A percentile compares a stretch with the other conserved stretches of the same genome.
Evolutionary conservation across 2,888 invertebrate genomes (phyloP).

Genomic region (Hymenopus coronatus): DNA sequence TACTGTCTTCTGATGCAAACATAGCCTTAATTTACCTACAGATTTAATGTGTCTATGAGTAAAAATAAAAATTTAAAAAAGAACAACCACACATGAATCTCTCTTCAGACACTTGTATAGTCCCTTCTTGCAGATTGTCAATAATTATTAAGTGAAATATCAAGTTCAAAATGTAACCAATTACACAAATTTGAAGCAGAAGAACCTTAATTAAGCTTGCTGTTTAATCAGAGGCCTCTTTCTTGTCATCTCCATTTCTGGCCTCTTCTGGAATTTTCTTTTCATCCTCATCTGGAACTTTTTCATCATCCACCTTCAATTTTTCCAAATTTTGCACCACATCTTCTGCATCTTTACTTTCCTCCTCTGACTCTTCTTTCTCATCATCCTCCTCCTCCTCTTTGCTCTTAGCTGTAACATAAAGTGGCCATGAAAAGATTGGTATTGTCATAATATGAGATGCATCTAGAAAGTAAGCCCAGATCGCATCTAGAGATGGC

Average conservation of each 20-base stretch:
- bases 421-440: background rate
- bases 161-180: background rate
- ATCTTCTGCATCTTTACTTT: background rate
- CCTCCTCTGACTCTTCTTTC: background rate
- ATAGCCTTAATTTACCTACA: background rate
- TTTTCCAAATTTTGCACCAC: background rate
- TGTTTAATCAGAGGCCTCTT: background rate
- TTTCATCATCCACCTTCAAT: background rate
- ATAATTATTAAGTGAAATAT: background rate
- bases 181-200: background rate
- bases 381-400: background rate
- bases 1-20: background rate
- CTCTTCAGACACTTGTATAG: background rate
- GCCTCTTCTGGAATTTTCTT: background rate
- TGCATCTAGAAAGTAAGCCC: too few relatives aligned
- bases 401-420: background rate
- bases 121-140: background rate
- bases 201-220: background rate
- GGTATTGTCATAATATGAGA: too few relatives aligned
- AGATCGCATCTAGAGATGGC: too few relatives aligned
- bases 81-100: background rate
- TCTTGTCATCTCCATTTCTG: background rate
- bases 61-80: background rate
- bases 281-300: background rate
- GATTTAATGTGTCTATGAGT: background rate